These are phyloP conservation scores for Prunella fulvescens DNA, from an alignment of 2,113 vertebrate genomes.

Conservation along the genomic window DNA sequence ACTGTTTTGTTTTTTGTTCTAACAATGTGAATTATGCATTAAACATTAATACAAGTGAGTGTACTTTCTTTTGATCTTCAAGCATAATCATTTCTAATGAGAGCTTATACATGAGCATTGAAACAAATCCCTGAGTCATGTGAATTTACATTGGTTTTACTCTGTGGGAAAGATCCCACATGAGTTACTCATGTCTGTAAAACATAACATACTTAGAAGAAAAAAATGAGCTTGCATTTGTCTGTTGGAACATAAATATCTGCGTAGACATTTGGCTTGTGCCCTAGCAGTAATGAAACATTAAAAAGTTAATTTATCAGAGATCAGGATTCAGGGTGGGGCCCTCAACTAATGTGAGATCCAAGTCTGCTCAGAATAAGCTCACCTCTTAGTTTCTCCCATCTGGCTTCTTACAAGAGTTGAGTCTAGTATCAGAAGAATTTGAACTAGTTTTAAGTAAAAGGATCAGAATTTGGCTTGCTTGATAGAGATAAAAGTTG, in stretches of 20 bases:
- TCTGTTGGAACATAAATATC: slow-evolving; percentile 4
- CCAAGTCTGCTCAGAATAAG: background rate
- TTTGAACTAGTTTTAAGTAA: background rate
- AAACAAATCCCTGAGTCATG: slow-evolving; percentile 63
- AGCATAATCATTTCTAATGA: slow-evolving; percentile 59
- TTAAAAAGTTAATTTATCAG: slow-evolving; percentile 30
- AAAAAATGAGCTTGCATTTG: slow-evolving; percentile 10
- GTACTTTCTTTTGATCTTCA: slow-evolving; percentile 58
- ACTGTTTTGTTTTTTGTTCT: slow-evolving; percentile 53
- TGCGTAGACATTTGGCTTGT: background rate
- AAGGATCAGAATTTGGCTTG: background rate
- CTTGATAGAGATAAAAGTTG: background rate
- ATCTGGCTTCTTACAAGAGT: background rate
- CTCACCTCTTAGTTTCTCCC: background rate
- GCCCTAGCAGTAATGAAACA: background rate
- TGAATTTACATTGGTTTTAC: slow-evolving; percentile 58
- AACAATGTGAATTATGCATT: slow-evolving; percentile 58
- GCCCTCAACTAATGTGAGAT: background rate
- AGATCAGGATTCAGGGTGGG: background rate
- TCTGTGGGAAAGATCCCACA: slow-evolving; percentile 50
- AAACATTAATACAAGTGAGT: slow-evolving; percentile 57
- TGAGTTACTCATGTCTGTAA: slow-evolving; percentile 44
- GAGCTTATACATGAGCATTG: slow-evolving; percentile 57
- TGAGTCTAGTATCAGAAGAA: background rate
- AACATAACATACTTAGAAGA: slow-evolving; percentile 18